Conservation (phyloP, 2,888 invertebrate genomes). For the Tenthredo scrophulariae region DNA sequence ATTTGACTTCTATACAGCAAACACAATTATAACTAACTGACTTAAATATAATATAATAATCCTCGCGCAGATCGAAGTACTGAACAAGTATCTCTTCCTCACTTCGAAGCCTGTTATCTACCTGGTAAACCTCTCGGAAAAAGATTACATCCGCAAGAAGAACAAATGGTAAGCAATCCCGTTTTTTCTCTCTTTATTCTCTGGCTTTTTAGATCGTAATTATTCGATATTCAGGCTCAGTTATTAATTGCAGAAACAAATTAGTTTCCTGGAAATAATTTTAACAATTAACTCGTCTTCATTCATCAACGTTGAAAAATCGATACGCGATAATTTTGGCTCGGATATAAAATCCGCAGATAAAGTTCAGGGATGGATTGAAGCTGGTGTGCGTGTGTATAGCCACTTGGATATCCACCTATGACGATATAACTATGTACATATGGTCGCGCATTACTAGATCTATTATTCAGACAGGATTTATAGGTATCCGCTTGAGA, state of each 20-base stretch:
- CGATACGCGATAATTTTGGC: not conserved
- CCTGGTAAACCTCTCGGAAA: slow-evolving; percentile 97
- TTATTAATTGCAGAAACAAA: not conserved
- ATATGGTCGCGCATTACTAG: slow-evolving; percentile 41
- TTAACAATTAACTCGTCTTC: not conserved
- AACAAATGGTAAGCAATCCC: slow-evolving; percentile 92
- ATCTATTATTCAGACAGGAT: slow-evolving; percentile 59
- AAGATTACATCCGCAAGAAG: slow-evolving; percentile 98
- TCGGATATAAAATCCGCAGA: not conserved
- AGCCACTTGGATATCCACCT: slow-evolving; percentile 9
- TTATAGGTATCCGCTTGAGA: slow-evolving; percentile 55
- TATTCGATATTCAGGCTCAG: not conserved
- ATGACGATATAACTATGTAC: slow-evolving; percentile 6
- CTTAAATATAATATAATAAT: slow-evolving; percentile 28
- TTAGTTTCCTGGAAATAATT: not conserved
- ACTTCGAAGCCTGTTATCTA: slow-evolving; percentile 99
- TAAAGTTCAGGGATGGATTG: not conserved
- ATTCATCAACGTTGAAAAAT: not conserved
- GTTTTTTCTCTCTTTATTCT: not conserved
- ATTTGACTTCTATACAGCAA: not conserved
- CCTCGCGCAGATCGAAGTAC: slow-evolving; percentile 91
- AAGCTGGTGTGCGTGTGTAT: not conserved
- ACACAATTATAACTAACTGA: not conserved
- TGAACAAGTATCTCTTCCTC: slow-evolving; percentile 97
- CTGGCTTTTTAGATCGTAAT: not conserved